Percentiles rank a stretch among this genome's conserved stretches.
Evolutionary conservation across 2,888 invertebrate genomes (phyloP).

Genomic region (Drosophila prostipennis): DNA sequence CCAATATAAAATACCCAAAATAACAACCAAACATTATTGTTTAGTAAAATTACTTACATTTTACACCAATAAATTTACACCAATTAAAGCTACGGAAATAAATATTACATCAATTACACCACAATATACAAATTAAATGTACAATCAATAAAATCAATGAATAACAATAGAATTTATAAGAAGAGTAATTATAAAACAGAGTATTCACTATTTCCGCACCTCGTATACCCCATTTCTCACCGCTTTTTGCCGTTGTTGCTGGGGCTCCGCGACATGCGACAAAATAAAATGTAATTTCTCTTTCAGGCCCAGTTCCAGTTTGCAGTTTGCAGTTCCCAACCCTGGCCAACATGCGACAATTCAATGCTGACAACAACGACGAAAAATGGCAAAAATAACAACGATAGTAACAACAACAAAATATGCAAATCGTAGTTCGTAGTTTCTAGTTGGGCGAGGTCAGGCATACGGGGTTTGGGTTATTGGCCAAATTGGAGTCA

Average conservation of each 20-base stretch:
- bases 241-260: constrained; percentile 5
- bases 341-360: constrained; percentile 60
- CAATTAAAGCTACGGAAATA: not conserved
- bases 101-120: not conserved
- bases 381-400: constrained; percentile 19
- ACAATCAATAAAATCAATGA: not conserved
- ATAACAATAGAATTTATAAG: not conserved
- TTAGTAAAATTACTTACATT: no score
- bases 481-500: constrained; percentile 64
- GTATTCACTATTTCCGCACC: not conserved
- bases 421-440: constrained; percentile 48
- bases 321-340: constrained; percentile 21
- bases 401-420: constrained; percentile 29
- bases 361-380: constrained; percentile 49
- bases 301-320: constrained; percentile 39
- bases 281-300: constrained; percentile 47
- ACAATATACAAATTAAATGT: not conserved
- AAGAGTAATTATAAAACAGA: not conserved
- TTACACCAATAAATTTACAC: not conserved
- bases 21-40: no score
- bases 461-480: constrained; percentile 25
- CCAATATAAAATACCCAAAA: no score
- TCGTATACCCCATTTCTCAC: not conserved
- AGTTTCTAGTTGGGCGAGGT: constrained; percentile 40
- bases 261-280: constrained; percentile 39